These are phyloP conservation scores for Onychorhynchus coronatus DNA, from an alignment of 2,113 vertebrate species.

Conservation along the genomic window DNA sequence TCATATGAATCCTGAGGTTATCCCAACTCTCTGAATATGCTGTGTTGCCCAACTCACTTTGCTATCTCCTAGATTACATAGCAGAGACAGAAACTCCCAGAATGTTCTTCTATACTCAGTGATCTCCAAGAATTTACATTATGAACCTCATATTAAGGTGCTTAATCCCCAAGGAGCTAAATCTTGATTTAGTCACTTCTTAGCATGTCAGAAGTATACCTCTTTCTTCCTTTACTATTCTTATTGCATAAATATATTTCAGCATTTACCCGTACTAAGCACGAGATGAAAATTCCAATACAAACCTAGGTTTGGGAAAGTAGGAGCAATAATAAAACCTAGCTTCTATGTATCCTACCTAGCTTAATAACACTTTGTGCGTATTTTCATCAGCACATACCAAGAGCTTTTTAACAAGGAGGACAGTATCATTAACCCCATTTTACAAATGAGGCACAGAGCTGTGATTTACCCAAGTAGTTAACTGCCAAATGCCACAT, in stretches of 20 bases:
- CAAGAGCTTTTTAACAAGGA: slow-evolving; percentile 35
- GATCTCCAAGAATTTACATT: not conserved
- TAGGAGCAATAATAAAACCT: not conserved
- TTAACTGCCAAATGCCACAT: not conserved
- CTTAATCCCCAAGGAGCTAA: not conserved
- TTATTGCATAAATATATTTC: not conserved
- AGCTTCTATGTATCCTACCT: not conserved
- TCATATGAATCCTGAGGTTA: not conserved
- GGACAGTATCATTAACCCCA: slow-evolving; percentile 33
- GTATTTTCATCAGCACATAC: not conserved
- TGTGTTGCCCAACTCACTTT: not conserved
- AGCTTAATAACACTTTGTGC: not conserved
- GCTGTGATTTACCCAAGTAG: slow-evolving; percentile 35
- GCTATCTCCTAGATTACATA: slow-evolving; percentile 1
- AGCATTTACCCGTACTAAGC: not conserved
- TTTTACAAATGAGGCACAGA: slow-evolving; percentile 45
- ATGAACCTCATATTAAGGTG: not conserved
- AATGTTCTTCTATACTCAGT: not conserved
- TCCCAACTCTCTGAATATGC: not conserved
- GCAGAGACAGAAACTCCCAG: not conserved
- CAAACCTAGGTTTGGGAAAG: not conserved
- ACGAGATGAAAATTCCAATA: not conserved
- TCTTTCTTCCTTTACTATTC: not conserved
- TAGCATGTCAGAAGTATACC: not conserved
- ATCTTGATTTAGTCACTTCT: slow-evolving; percentile 3